Percentiles rank a stretch among this genome's conserved stretches.
phyloP scores from a whole-genome alignment of 1,140 invertebrate genomes.

The Brachionus rotundiformis region DNA sequence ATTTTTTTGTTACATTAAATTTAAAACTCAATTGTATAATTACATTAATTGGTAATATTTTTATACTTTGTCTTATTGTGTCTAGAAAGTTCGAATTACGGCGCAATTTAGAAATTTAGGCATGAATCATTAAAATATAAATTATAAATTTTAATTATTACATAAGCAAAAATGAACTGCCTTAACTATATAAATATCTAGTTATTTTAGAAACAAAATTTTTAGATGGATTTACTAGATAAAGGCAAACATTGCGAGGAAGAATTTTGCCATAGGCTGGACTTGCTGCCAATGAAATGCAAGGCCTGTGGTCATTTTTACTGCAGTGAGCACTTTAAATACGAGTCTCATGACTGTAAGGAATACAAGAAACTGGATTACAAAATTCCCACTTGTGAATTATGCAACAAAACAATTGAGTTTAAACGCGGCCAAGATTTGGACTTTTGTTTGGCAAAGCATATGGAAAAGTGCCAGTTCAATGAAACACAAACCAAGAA shows the following conservation, averaged over 20 bases:
- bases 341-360: slow-evolving; percentile 36
- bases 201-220: background rate
- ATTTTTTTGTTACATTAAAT: no score
- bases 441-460: slow-evolving; percentile 22
- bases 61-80: background rate
- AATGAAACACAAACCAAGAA: background rate
- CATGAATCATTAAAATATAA: background rate
- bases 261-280: slow-evolving; percentile 32
- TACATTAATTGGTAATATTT: no score
- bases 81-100: background rate
- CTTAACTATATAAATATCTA: background rate
- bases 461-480: slow-evolving; percentile 44
- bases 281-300: slow-evolving; percentile 44
- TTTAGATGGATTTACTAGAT: slow-evolving; percentile 45
- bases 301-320: slow-evolving; percentile 39
- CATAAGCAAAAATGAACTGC: background rate
- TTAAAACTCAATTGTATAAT: no score
- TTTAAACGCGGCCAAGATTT: slow-evolving; percentile 47
- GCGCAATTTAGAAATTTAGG: background rate
- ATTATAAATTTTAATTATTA: slow-evolving; percentile 10
- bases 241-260: slow-evolving; percentile 50
- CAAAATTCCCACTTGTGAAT: slow-evolving; percentile 43
- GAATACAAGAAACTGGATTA: slow-evolving; percentile 40
- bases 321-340: slow-evolving; percentile 49
- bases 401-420: slow-evolving; percentile 35